phyloP scores from a whole-genome alignment of 2,888 invertebrate genomes.

The Gortyna flavago region DNA sequence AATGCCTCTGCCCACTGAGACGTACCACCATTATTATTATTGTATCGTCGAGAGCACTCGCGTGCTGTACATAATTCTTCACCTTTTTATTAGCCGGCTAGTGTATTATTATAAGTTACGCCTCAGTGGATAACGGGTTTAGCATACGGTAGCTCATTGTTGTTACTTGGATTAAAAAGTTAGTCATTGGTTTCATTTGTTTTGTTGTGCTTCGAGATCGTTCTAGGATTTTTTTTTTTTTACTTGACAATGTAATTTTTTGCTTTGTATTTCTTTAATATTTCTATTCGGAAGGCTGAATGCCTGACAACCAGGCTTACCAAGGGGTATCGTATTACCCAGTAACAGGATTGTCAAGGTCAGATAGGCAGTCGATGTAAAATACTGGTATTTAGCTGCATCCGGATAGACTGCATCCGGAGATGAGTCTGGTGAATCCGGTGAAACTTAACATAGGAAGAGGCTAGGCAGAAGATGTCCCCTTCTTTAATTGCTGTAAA shows the following conservation, averaged over 20 bases:
- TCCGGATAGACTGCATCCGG: too few species aligned
- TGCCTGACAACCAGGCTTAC: background rate
- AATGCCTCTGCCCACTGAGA: conserved; percentile 43
- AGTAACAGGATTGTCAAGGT: background rate
- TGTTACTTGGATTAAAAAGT: conserved; percentile 28
- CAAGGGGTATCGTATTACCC: background rate
- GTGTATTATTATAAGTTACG: conserved; percentile 47
- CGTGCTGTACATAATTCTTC: conserved; percentile 43
- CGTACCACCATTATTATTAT: conserved; percentile 42
- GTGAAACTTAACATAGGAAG: too few species aligned
- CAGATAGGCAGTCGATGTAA: background rate
- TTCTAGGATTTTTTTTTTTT: background rate
- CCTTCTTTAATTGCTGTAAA: background rate
- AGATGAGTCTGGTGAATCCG: too few species aligned
- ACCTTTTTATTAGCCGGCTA: conserved; percentile 42
- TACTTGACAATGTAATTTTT: background rate
- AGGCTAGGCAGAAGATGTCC: background rate
- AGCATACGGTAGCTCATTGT: conserved; percentile 56
- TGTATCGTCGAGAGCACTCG: conserved; percentile 35
- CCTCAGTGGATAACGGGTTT: conserved; percentile 48
- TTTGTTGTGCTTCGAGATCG: background rate
- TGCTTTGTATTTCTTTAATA: background rate
- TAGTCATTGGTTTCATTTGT: conserved; percentile 31
- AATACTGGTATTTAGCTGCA: background rate
- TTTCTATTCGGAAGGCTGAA: background rate